These are phyloP conservation scores for Andrena dorsata DNA, from an alignment of 2,888 invertebrate genomes.

Conservation along the genomic window DNA sequence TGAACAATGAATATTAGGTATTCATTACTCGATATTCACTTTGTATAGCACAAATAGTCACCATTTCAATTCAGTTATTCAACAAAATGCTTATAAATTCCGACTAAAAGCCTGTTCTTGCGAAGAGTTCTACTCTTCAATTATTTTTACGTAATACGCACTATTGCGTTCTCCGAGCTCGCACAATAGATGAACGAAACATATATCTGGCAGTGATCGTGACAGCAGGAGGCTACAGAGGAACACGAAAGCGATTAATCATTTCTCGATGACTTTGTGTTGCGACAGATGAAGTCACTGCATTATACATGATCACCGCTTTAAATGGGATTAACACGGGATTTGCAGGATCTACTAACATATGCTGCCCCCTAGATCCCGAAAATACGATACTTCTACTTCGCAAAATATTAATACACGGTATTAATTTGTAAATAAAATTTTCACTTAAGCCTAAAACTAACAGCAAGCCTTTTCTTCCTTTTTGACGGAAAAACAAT, in stretches of 20 bases:
- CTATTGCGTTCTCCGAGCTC: not conserved
- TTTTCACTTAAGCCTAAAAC: too few relatives aligned
- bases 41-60: too few relatives aligned
- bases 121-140: not conserved
- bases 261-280: conserved; percentile 45
- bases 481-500: too few relatives aligned
- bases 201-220: conserved; percentile 2
- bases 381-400: not conserved
- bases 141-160: not conserved
- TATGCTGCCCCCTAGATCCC: conserved; percentile 31
- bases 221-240: conserved; percentile 7
- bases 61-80: too few relatives aligned
- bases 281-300: conserved; percentile 49
- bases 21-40: too few relatives aligned
- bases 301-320: conserved; percentile 61
- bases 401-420: not conserved
- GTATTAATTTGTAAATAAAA: not conserved
- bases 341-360: conserved; percentile 53
- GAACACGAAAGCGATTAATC: conserved; percentile 62
- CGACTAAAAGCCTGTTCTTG: too few relatives aligned
- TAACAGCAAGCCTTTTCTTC: too few relatives aligned
- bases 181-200: not conserved
- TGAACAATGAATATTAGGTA: too few relatives aligned
- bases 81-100: too few relatives aligned
- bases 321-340: conserved; percentile 65